These are phyloP conservation scores for Campoplex capitator DNA, from an alignment of 2,888 invertebrate species.

Conservation along the genomic window DNA sequence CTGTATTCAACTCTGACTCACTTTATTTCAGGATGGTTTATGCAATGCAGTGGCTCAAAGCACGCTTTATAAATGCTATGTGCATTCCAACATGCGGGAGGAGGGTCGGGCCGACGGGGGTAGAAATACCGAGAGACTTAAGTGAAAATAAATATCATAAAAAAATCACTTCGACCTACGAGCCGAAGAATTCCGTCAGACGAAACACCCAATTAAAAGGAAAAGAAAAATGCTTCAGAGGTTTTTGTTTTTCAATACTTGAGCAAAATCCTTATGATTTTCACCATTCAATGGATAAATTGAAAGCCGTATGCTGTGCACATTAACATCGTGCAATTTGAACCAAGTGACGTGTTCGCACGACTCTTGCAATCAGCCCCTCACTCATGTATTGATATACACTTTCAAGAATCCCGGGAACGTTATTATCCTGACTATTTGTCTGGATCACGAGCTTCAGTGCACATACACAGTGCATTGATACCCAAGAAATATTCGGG, in stretches of 20 bases:
- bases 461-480: not conserved
- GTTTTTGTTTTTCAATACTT: not conserved
- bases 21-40: conserved; percentile 14
- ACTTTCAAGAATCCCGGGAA: too few relatives aligned
- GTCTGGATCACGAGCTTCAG: too few relatives aligned
- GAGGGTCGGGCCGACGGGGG: not conserved
- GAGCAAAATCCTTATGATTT: not conserved
- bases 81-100: conserved; percentile 19
- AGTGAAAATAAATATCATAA: conserved; percentile 17
- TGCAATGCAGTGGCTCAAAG: conserved; percentile 14
- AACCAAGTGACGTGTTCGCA: too few relatives aligned
- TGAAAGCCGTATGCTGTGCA: too few relatives aligned
- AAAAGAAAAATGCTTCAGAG: not conserved
- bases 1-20: not conserved
- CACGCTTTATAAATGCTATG: conserved; percentile 30
- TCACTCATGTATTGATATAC: not conserved
- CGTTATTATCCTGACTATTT: too few relatives aligned
- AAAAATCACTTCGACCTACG: not conserved
- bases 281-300: too few relatives aligned
- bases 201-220: not conserved
- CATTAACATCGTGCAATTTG: too few relatives aligned
- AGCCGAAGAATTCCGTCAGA: not conserved
- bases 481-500: not conserved
- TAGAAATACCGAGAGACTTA: not conserved
- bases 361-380: not conserved